Conservation (phyloP, 2,797 vertebrate genomes). For the Danio albolineatus region DNA sequence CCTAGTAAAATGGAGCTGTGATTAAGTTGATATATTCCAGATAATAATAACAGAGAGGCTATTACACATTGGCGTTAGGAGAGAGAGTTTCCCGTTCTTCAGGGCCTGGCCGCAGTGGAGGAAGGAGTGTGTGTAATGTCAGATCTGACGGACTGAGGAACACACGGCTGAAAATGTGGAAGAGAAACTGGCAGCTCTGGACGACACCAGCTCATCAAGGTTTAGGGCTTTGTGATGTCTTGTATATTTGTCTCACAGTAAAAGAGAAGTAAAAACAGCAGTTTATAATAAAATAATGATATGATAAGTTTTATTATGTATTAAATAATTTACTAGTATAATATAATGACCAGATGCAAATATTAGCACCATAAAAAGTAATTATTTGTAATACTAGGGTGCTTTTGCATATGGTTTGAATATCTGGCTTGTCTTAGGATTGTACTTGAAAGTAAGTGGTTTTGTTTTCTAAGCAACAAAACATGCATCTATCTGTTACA, state of each 20-base stretch:
- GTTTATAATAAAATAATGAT: too few species aligned
- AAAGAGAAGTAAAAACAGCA: too few species aligned
- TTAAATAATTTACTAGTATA: too few species aligned
- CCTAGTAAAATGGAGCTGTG: constrained; percentile 74
- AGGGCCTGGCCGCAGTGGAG: constrained; percentile 22
- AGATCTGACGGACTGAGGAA: constrained; percentile 21
- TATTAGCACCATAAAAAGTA: background rate
- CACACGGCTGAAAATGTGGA: background rate
- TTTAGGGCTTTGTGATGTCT: background rate
- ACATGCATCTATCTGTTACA: too few species aligned
- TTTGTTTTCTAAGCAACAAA: too few species aligned
- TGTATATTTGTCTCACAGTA: background rate
- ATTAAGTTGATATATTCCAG: constrained; percentile 81
- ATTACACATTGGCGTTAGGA: constrained; percentile 71
- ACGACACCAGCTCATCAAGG: background rate
- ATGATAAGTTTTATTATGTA: too few species aligned
- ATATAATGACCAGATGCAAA: too few species aligned
- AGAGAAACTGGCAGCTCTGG: constrained; percentile 19
- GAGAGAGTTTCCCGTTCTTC: constrained; percentile 57
- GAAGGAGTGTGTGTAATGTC: constrained; percentile 43
- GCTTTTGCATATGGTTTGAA: too few species aligned
- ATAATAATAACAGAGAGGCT: constrained; percentile 78
- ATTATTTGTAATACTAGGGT: background rate
- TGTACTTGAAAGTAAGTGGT: too few species aligned
- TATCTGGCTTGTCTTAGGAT: too few species aligned